Evolutionary conservation across 2,113 vertebrate genomes (phyloP).

Genomic region (Tamias sibiricus): DNA sequence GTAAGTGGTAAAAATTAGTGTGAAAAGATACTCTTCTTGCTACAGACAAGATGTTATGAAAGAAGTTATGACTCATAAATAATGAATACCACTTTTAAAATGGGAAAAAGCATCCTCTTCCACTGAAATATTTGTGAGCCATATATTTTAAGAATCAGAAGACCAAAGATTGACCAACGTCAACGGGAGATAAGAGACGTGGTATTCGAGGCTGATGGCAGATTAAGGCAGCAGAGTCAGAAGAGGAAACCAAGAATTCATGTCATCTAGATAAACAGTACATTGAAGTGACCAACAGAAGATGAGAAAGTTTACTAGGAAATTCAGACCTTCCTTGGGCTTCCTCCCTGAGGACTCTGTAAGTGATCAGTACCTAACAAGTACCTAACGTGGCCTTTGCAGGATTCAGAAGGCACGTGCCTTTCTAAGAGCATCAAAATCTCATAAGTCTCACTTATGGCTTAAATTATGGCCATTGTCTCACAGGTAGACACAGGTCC

Average conservation of each 20-base stretch:
- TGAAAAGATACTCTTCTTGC: background rate
- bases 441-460: background rate
- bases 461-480: background rate
- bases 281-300: background rate
- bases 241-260: background rate
- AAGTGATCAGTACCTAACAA: background rate
- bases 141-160: slow-evolving; percentile 7
- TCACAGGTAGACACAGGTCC: background rate
- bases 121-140: background rate
- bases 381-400: background rate
- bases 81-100: background rate
- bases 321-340: background rate
- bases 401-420: background rate
- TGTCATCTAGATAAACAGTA: background rate
- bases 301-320: slow-evolving; percentile 41
- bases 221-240: background rate
- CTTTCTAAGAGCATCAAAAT: background rate
- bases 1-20: background rate
- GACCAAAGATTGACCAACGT: background rate
- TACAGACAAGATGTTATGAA: too few species aligned
- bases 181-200: slow-evolving; percentile 39
- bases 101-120: background rate
- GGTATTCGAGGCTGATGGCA: background rate
- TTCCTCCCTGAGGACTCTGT: background rate
- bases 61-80: background rate